Evolutionary conservation across 2,113 vertebrate species (phyloP).

Genomic region (Poicephalus meyeri): DNA sequence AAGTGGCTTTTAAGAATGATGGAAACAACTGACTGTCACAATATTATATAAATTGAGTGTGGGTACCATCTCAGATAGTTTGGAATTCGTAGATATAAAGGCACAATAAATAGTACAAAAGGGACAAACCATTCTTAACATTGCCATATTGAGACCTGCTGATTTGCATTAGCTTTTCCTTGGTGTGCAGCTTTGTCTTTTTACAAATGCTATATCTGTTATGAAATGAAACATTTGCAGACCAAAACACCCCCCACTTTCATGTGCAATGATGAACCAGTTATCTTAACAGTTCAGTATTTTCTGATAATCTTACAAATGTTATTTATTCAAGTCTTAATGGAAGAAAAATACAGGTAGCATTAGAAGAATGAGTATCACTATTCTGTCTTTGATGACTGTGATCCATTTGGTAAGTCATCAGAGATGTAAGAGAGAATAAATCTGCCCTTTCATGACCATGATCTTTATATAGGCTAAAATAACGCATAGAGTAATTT

Average conservation of each 20-base stretch:
- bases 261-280: background rate
- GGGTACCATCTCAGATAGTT: constrained; percentile 12
- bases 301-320: background rate
- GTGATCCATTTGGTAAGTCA: constrained; percentile 16
- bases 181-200: background rate
- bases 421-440: background rate
- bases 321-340: background rate
- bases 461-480: background rate
- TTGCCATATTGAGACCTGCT: background rate
- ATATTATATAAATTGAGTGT: background rate
- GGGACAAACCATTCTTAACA: background rate
- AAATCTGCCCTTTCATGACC: constrained; percentile 14
- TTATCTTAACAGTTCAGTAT: background rate
- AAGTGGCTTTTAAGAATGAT: background rate
- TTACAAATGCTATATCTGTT: background rate
- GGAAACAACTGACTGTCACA: constrained; percentile 11
- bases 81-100: constrained; percentile 51
- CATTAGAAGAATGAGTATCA: background rate
- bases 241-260: background rate
- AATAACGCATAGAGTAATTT: constrained; percentile 29
- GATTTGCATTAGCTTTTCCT: background rate
- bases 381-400: background rate
- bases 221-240: background rate
- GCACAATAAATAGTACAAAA: constrained; percentile 58
- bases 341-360: background rate